Base-by-base conservation (phyloP, 2,113 vertebrate species). In the Etheostoma cragini region DNA sequence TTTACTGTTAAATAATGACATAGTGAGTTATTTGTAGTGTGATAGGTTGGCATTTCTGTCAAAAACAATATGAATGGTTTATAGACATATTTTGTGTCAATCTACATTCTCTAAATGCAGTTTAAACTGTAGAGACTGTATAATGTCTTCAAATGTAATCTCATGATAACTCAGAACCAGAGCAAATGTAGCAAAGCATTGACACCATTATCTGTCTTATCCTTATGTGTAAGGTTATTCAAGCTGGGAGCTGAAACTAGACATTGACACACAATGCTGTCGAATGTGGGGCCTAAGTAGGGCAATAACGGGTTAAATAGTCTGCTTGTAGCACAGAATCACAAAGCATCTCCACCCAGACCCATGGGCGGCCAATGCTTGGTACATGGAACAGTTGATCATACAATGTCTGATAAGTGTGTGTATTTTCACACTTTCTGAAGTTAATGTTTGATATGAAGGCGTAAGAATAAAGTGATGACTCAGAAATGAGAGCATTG, bases 41-140 rank as follows among this genome's bases (percentile, higher is more conserved):
- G 7, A 46, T 56, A 64, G 46, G 33, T 49, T 68, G 68, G 2
- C 33, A 45, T 11, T 52, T 1, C 67, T 74, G 45, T 58, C 8
- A 68, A 80, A 80, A 67, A 22, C 67, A 74, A 62, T 17, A 38
- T 58, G 2, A 11, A 35, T 11, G 13, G 30, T 75, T 22, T 62
- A 17, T 42, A 61, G 21, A 16, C 6, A 54, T 6, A 1, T 49
- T 47, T 65, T 76, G 65, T 61, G 16, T 67, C 15, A n/a, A 14
- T 58, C 5, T 16, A n/a, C 42, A 49, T 33, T 68, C 3, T 63
- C 8, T 38, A 17, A 35, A 50, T 52, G 8, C 30, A 12, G 5
- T 1, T 38, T 38, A 38, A 38, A 38, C 10, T 38, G 1, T 10
- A 38, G 1, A 38, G 38, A 38, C 38, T 10, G 8, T 38, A 38